Percentiles rank a stretch among this genome's conserved stretches.
Conservation (phyloP, 2,113 vertebrate species). For the Anoura caudifer region DNA sequence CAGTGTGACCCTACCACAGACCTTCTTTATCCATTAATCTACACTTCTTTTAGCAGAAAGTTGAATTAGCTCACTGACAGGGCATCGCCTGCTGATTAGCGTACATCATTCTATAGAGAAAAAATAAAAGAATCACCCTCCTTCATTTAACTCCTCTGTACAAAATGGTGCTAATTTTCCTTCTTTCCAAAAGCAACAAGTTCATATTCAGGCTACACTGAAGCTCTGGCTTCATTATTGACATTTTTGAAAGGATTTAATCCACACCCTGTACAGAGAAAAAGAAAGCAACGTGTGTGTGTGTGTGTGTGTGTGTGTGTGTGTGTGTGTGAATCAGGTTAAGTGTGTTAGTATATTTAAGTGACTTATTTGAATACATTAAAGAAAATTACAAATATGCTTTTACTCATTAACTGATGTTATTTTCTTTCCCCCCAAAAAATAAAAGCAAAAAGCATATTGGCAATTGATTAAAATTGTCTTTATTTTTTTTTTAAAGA, state of each 20-base stretch:
- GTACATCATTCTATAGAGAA: slow-evolving; percentile 87
- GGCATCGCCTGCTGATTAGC: slow-evolving; percentile 93
- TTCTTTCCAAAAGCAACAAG: slow-evolving; percentile 86
- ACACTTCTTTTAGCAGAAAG: slow-evolving; percentile 95
- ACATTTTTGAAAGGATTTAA: slow-evolving; percentile 65
- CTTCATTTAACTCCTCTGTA: slow-evolving; percentile 86
- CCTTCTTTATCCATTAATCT: slow-evolving; percentile 99
- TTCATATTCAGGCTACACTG: slow-evolving; percentile 72
- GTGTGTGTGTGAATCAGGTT: not conserved
- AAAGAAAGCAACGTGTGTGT: not conserved
- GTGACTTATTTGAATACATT: slow-evolving; percentile 43
- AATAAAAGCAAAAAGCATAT: slow-evolving; percentile 63
- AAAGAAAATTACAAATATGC: slow-evolving; percentile 47
- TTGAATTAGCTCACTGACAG: slow-evolving; percentile 94
- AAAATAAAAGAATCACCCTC: slow-evolving; percentile 86
- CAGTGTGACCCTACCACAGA: slow-evolving; percentile 92
- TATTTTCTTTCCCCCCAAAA: slow-evolving; percentile 16
- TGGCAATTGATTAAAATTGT: slow-evolving; percentile 63
- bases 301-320: not conserved
- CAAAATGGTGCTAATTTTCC: slow-evolving; percentile 84
- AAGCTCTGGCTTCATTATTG: slow-evolving; percentile 61
- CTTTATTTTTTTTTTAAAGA: slow-evolving; percentile 63
- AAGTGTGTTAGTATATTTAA: not conserved
- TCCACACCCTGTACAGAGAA: not conserved
- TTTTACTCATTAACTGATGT: slow-evolving; percentile 60